A percentile compares a stretch with the other conserved stretches of the same genome.
Conservation (phyloP, 2,113 vertebrate genomes). For the Plectropomus leopardus region DNA sequence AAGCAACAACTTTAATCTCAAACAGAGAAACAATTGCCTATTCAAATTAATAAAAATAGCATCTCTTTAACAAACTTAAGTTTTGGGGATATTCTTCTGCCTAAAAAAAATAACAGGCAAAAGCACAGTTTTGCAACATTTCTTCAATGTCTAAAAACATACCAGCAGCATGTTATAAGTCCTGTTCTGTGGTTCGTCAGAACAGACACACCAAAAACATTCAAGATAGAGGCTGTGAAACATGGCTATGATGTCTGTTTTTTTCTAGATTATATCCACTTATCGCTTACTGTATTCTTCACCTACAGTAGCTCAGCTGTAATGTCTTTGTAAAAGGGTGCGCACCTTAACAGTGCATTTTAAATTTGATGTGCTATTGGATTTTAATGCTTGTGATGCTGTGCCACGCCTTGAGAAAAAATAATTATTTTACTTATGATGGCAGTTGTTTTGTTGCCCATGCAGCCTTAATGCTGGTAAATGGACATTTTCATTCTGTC, state of each 20-base stretch:
- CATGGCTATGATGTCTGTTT: background rate
- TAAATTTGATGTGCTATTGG: background rate
- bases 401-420: background rate
- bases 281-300: background rate
- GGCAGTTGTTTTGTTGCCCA: background rate
- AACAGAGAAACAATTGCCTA: background rate
- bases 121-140: background rate
- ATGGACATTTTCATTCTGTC: background rate
- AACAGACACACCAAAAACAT: background rate
- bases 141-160: background rate
- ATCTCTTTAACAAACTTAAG: background rate
- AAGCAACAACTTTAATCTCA: background rate
- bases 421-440: background rate
- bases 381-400: background rate
- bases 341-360: background rate
- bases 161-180: background rate
- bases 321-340: background rate
- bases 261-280: conserved; percentile 15
- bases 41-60: background rate
- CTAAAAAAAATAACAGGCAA: too few species aligned
- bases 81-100: background rate
- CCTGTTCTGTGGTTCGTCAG: background rate
- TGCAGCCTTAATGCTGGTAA: conserved; percentile 14
- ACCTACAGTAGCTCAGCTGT: background rate
- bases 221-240: conserved; percentile 2